Evolutionary conservation across 2,797 vertebrate species (phyloP), one percentile per base, ranked within the genome.

Genomic region (Glossophaga mutica): DNA sequence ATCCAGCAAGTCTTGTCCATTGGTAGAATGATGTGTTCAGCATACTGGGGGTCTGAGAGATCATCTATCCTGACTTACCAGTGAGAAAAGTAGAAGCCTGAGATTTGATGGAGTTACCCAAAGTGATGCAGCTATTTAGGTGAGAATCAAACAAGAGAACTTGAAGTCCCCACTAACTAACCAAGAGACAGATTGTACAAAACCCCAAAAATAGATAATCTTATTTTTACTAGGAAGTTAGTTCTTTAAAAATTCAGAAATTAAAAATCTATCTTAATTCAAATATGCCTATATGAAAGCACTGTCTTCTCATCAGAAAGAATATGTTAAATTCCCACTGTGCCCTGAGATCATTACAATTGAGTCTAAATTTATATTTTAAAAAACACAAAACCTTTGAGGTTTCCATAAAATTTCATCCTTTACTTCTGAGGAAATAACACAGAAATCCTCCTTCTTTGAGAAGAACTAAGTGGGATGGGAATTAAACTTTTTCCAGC

Each of bases 181-280:
- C 55, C 68, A 71, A 32, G 46, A 82, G 26, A 65, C 32, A 82
- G 44, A 71, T 32, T 46, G 2, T 10, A 42, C 10, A 44, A 42
- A 39, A 48, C 9, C 16, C 6, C 11, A 10, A 44, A 84, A 87
- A 55, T 10, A 29, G 7, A 22, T 16, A 34, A 7, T 22, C 21
- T 44, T 42, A 39, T 68, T 84, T 73, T 83, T 42, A 22, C 3
- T 32, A 21, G 44, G n/a, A n/a, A 70, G 34, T 19, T 76, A 34
- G 4, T 79, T 87, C 55, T 87, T 92, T 59, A 82, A 52, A 78
- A 83, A 42, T 67, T 85, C 46, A 21, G 1, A 2, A 59, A 57
- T 59, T 48, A 42, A 71, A 57, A 68, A 74, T 79, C 65, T 65
- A 6, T 87, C 29, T 73, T 50, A 86, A 59, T 34, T 89, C 71